Evolutionary conservation across 2,113 vertebrate species (phyloP).

Genomic region (Ptilonorhynchus violaceus): DNA sequence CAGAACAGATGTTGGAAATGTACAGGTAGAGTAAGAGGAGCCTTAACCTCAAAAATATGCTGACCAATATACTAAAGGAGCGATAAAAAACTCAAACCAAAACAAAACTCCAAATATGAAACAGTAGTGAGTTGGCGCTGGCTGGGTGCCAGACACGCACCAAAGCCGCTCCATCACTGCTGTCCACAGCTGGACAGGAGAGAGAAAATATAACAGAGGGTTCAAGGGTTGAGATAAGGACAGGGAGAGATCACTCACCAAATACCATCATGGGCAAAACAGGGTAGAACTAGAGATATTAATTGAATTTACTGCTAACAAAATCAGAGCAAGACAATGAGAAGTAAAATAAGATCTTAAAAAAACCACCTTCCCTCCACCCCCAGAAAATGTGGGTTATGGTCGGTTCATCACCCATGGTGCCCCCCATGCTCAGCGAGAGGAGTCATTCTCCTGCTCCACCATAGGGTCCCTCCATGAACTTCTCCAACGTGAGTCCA

Average conservation of each 20-base stretch:
- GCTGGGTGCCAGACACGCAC: background rate
- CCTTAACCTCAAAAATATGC: background rate
- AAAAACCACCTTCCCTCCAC: background rate
- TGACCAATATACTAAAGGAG: background rate
- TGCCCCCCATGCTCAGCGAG: background rate
- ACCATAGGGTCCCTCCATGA: background rate
- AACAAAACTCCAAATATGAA: background rate
- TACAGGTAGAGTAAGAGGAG: background rate
- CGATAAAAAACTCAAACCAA: background rate
- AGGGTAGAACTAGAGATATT: background rate
- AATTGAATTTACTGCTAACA: background rate
- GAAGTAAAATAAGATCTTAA: background rate
- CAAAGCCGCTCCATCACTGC: background rate
- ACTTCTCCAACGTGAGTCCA: fast-evolving
- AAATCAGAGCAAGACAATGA: background rate
- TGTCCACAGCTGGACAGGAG: background rate
- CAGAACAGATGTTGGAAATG: background rate
- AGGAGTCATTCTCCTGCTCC: background rate
- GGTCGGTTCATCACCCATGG: background rate
- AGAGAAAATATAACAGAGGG: background rate
- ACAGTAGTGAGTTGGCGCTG: background rate
- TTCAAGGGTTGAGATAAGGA: background rate
- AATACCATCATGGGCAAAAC: background rate
- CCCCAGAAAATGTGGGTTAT: background rate
- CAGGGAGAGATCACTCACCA: background rate